Evolutionary conservation across 2,888 invertebrate genomes (phyloP).

Genomic region (Allygus modestus): DNA sequence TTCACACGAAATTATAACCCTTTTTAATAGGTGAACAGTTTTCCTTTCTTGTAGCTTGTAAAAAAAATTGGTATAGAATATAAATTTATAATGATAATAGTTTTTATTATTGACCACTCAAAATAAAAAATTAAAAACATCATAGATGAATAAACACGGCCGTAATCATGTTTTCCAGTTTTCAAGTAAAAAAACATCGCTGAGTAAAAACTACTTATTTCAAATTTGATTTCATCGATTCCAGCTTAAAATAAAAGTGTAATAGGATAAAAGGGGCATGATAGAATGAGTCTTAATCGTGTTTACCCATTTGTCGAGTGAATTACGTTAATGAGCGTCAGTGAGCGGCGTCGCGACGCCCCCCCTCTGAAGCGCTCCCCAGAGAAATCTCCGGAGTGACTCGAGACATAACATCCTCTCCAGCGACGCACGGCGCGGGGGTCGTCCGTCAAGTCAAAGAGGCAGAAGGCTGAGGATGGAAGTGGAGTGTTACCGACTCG

Average conservation of each 20-base stretch:
- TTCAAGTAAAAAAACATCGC: too few species aligned
- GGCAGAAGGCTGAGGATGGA: too few species aligned
- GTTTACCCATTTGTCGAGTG: constrained; percentile 54
- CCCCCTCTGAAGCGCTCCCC: constrained; percentile 35
- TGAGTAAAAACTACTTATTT: not conserved
- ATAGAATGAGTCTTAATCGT: not conserved
- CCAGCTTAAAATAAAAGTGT: constrained; percentile 1
- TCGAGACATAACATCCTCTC: constrained; percentile 58
- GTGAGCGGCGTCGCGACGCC: not conserved
- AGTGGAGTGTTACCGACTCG: too few species aligned
- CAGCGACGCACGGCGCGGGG: not conserved
- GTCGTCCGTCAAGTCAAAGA: not conserved
- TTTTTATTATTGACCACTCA: too few species aligned
- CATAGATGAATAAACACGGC: too few species aligned
- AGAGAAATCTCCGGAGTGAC: constrained; percentile 57
- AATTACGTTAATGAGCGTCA: constrained; percentile 55
- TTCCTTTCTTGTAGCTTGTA: too few species aligned
- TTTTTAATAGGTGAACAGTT: too few species aligned
- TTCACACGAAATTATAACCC: too few species aligned
- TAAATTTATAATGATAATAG: too few species aligned
- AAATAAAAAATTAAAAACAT: too few species aligned
- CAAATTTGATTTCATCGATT: not conserved
- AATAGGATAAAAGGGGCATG: constrained; percentile 4
- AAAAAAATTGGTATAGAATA: too few species aligned
- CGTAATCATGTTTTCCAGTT: too few species aligned